Percentiles rank a stretch among this genome's conserved stretches.
phyloP scores from a whole-genome alignment of 2,113 vertebrate genomes.

The Cynocephalus volans region DNA sequence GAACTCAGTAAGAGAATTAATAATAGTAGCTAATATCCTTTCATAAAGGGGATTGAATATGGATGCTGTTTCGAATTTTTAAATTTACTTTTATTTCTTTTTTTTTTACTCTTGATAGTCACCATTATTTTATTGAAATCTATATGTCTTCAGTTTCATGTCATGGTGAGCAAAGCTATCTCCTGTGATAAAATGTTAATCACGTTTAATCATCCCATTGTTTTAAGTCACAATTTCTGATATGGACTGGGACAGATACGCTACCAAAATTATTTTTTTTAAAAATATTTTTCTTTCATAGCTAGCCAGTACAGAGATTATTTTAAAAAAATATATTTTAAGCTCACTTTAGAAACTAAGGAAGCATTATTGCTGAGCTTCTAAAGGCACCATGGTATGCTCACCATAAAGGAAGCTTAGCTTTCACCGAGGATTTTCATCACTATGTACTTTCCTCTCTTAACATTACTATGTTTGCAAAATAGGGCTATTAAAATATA shows the following conservation, averaged over 20 bases:
- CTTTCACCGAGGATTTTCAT: neutral
- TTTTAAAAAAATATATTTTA: neutral
- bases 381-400: neutral
- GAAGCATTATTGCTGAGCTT: neutral
- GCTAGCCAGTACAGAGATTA: too few relatives aligned
- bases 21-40: neutral
- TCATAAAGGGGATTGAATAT: neutral
- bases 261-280: neutral
- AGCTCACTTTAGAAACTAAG: neutral
- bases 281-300: too few relatives aligned
- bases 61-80: neutral
- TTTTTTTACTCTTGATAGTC: neutral
- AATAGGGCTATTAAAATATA: neutral
- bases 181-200: neutral
- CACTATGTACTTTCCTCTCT: neutral
- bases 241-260: neutral
- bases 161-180: neutral
- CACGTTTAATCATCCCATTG: neutral
- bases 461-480: neutral
- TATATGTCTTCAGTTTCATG: neutral
- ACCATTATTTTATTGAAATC: neutral
- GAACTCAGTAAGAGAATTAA: neutral
- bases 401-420: neutral
- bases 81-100: neutral
- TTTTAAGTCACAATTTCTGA: slow-evolving; percentile 25